phyloP scores from a whole-genome alignment of 23 tunicate genomes.

The Ascidia mentula region DNA sequence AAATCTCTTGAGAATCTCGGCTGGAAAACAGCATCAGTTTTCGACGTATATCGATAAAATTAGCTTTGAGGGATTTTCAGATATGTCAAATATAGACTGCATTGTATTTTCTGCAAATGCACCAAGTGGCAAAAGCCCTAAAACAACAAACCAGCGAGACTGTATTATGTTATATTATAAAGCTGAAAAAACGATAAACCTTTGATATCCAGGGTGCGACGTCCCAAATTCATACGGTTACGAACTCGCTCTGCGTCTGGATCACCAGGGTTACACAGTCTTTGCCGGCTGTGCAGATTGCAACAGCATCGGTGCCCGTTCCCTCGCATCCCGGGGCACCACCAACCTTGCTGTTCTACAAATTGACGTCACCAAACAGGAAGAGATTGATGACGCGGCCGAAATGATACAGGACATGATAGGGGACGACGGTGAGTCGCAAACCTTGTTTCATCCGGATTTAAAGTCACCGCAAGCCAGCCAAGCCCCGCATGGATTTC shows the following conservation, averaged over 20 bases:
- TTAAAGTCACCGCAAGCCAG: too few species aligned
- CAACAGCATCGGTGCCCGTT: conserved; percentile 85
- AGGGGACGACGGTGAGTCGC: conserved; percentile 78
- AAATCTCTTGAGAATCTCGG: too few species aligned
- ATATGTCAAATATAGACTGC: too few species aligned
- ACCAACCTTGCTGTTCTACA: conserved; percentile 74
- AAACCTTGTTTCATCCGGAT: neutral
- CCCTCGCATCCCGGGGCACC: conserved; percentile 94
- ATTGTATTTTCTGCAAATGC: too few species aligned
- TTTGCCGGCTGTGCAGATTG: conserved; percentile 97
- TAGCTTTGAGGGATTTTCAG: too few species aligned
- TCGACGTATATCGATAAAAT: too few species aligned
- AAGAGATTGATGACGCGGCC: conserved; percentile 68
- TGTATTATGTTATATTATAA: too few species aligned
- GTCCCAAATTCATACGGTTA: conserved; percentile 79
- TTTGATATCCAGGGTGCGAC: conserved; percentile 68
- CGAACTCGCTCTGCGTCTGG: conserved; percentile 81
- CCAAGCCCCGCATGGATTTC: too few species aligned
- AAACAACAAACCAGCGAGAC: too few species aligned
- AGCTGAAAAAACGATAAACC: too few species aligned
- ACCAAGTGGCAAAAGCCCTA: too few species aligned
- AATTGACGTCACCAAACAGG: conserved; percentile 85
- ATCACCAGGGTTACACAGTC: conserved; percentile 88
- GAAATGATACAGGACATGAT: conserved; percentile 86
- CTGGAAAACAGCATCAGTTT: too few species aligned